Evolutionary conservation across 2,888 invertebrate species (phyloP), one percentile per base, ranked within the genome.

Genomic region (Vandiemenella viatica): DNA sequence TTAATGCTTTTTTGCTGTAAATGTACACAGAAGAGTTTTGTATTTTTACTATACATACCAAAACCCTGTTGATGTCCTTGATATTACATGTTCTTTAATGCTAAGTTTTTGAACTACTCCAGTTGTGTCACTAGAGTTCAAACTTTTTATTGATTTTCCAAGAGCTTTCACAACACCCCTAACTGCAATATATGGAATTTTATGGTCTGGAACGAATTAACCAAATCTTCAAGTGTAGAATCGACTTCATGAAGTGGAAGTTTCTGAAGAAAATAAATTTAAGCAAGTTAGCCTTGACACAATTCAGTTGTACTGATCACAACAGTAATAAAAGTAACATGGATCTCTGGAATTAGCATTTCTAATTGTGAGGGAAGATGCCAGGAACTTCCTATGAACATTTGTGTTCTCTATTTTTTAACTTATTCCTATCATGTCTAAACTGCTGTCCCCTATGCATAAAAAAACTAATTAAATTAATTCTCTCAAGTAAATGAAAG

Each of bases 61-160:
- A 66, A 86, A 87, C 4, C 88, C 88, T n/a, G 83, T 80, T 5
- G 83, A 79, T 23, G 80, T 83, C 58, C 87, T 72, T n/a, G 85
- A 81, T 54, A 86, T 77, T 5, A 84, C 79, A 70, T 87, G 87
- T 66, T 88, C 87, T 60, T 83, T 83, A 42, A 87, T 77, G 59
- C 81, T 80, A 46, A 88, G 71, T 56, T 83, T 77, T 62, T 88
- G 87, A 40, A 89, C 69, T 6, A 88, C 88, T 38, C 88, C 88
- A 18, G 78, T 77, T 3, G 86, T 75, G 47, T 76, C 72, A 48
- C 78, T 76, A 60, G 83, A 80, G 63, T 83, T 79, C 57, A 77
- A 75, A 65, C 87, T 86, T 48, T 73, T 73, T 53, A 89, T 77
- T 2, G 87, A 81, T 55, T 74, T 76, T 6, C 85, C 84, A 4